Conservation (phyloP, 1,140 invertebrate species). For the Zaprionus nigranus region DNA sequence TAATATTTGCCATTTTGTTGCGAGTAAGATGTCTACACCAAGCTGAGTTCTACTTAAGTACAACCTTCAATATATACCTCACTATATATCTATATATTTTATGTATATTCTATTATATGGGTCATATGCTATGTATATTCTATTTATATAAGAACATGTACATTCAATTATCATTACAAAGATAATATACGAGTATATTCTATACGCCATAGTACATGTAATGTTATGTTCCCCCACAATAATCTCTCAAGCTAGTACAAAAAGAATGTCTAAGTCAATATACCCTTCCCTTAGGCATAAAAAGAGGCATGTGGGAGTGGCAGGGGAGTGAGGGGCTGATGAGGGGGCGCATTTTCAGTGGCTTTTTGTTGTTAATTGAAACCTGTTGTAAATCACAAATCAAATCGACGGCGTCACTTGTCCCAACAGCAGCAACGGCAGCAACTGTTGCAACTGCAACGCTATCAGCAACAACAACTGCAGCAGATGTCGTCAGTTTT, state of each 20-base stretch:
- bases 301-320: background rate
- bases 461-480: conserved; percentile 15
- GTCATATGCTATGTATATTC: too few relatives aligned
- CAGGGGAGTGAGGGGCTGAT: background rate
- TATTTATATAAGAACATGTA: too few relatives aligned
- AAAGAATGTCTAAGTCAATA: too few relatives aligned
- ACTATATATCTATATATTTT: too few relatives aligned
- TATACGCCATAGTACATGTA: background rate
- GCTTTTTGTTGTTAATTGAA: conserved; percentile 59
- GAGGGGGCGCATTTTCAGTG: conserved; percentile 18
- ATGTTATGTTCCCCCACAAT: background rate
- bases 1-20: too few relatives aligned
- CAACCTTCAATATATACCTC: too few relatives aligned
- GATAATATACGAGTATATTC: background rate
- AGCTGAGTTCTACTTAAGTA: too few relatives aligned
- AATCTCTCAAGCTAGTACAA: background rate
- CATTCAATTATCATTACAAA: too few relatives aligned
- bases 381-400: conserved; percentile 71
- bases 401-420: conserved; percentile 56
- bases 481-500: conserved; percentile 59
- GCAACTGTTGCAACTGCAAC: conserved; percentile 9
- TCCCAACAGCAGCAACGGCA: conserved; percentile 28
- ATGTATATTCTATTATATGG: too few relatives aligned
- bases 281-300: background rate
- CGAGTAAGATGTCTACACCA: too few relatives aligned